Evolutionary conservation across 2,797 vertebrate genomes (phyloP), one percentile per base, ranked within the genome.

Genomic region (Australoheros facetus): DNA sequence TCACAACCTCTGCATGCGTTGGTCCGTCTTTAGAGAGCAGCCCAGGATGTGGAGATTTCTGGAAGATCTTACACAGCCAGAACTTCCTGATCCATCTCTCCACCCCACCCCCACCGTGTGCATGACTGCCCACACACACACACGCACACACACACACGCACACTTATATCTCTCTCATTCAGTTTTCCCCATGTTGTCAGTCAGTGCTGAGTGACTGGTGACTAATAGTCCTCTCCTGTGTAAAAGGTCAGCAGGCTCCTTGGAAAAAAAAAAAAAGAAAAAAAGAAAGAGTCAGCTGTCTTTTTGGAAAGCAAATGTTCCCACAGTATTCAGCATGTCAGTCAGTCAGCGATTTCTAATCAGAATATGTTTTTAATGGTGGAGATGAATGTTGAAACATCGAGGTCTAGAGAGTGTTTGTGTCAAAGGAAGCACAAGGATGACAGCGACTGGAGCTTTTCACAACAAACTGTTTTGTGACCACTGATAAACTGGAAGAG

Each of bases 141-240:
- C 17, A 56, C 73, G 42, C 45, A 56, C 42, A 42, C 32, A 55
- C 19, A 32, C 23, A n/a, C 30, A 55, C 64, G 60, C 76, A 72
- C 62, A 81, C 28, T 69, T 73, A 37, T 62, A 71, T 62, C 70
- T 76, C 81, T 85, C 82, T 91, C 84, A 87, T 91, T 91, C 79
- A 83, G 80, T 87, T 90, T 91, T 89, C 79, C 81, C 75, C 82
- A 69, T 88, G 85, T 91, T 94, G 93, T 91, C 91, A 87, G 86
- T 92, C 91, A 91, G 88, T 89, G 87, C 83, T 90, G 89, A 93
- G 90, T 94, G 90, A 94, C 89, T 87, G 84, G 91, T 94, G 92
- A 93, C 90, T 92, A 90, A 92, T 90, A 89, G 79, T 66, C 88
- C 76, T 90, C 86, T 90, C 79, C 77, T 79, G 85, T 89, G 85